Evolutionary conservation across 1,140 invertebrate genomes (phyloP), one percentile per base, ranked within the genome.

Genomic region (Heliconius nattereri): DNA sequence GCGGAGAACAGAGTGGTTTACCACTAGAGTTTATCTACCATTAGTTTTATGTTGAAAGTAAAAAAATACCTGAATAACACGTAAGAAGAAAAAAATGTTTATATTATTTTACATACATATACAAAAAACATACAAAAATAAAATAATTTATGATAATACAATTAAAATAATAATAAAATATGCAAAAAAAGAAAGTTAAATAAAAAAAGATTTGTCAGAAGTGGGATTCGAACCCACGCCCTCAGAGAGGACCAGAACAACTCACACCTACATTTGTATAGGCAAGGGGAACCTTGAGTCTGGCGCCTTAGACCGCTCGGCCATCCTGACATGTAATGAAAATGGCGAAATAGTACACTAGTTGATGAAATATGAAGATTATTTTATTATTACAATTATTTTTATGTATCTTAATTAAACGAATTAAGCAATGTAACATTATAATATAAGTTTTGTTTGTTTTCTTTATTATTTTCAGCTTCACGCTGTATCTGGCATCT

Each of bases 191-290:
- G 45, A 60, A 70, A 71, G 57, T n/a, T 45, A 57, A 75, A 57
- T 23, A 7, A 8, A 8, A 94, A 97, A 35, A 35, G 6, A 35
- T 35, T 35, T 35, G 32, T 97, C 97, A 97, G 97, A 96, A 97
- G 97, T 97, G 97, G 97, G 97, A 97, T 97, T 97, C 96, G 97
- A 97, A 97, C 97, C 97, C 97, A 97, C 97, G 97, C 97, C 96
- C 96, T 96, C 96, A 97, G 95, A 96, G 96, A 96, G 96, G 96
- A 97, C 96, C 96, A 97, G 96, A 97, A 97, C 91, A 87, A 91
- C 96, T 95, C 95, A 32, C 60, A 66, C 60, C 60, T 26, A 26
- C 9, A 57, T 45, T 66, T 29, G 60, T 66, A 66, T 66, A 29
- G 88, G 91, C 83, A 91, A 91, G 89, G 88, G 72, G 86, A 52